These are phyloP conservation scores for Hoplodrina ambigua DNA, from an alignment of 2,888 invertebrate genomes.

Conservation along the genomic window DNA sequence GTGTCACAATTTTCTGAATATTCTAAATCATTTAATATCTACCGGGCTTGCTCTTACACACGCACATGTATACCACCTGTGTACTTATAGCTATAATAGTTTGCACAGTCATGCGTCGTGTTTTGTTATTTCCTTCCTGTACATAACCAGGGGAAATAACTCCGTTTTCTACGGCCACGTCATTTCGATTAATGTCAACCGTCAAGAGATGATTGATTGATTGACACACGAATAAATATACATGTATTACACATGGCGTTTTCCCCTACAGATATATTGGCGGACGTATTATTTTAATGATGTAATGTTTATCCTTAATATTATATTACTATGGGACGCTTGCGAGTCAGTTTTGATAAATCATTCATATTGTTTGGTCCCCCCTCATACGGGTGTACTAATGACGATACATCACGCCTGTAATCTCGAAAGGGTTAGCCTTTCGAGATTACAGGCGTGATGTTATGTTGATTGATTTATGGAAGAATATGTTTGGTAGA, in stretches of 20 bases:
- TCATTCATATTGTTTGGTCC: background rate
- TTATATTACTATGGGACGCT: background rate
- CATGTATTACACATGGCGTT: conserved; percentile 15
- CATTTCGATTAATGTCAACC: conserved; percentile 33
- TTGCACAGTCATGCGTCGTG: conserved; percentile 12
- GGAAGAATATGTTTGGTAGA: background rate
- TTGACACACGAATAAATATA: conserved; percentile 23
- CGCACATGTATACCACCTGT: no score
- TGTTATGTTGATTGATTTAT: conserved; percentile 5
- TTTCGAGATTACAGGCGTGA: no score
- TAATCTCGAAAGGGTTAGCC: no score
- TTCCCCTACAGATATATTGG: conserved; percentile 23
- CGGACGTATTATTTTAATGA: conserved; percentile 8
- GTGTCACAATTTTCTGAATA: no score
- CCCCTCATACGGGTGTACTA: no score
- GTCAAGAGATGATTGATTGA: conserved; percentile 41
- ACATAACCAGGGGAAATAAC: conserved; percentile 39
- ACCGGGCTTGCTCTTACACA: no score
- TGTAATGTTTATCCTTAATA: conserved; percentile 38
- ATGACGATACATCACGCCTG: no score
- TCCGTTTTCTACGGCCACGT: conserved; percentile 18
- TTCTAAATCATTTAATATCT: no score
- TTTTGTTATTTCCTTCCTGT: conserved; percentile 47
- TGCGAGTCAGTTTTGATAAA: conserved; percentile 1
- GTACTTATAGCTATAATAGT: background rate